A percentile compares a stretch with the other conserved stretches of the same genome.
These are phyloP conservation scores for Pseudochaenichthys georgianus DNA, from an alignment of 2,797 vertebrate genomes.

Conservation along the genomic window DNA sequence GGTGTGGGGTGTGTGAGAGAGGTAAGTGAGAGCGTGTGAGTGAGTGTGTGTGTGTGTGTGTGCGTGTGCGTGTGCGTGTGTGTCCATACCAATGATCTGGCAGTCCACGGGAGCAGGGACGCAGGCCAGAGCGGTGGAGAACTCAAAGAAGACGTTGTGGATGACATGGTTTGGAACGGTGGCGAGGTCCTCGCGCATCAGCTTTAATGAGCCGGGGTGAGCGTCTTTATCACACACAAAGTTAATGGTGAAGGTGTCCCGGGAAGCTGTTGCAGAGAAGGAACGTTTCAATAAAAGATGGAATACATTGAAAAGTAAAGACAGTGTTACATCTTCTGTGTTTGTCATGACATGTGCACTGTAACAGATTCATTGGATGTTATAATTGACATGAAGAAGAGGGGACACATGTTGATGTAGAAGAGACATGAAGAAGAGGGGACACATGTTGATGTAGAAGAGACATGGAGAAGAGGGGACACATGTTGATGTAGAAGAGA, in stretches of 20 bases:
- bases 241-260: slow-evolving; percentile 88
- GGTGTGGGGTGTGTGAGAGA: too few species aligned
- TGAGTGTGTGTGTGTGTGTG: not conserved
- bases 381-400: too few species aligned
- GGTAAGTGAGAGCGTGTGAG: too few species aligned
- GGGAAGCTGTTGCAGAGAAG: slow-evolving; percentile 76
- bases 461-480: too few species aligned
- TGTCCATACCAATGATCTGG: slow-evolving; percentile 86
- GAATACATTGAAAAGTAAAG: not conserved
- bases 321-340: not conserved
- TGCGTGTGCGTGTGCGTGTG: not conserved
- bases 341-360: too few species aligned
- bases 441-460: too few species aligned
- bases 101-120: slow-evolving; percentile 91
- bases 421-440: too few species aligned
- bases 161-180: slow-evolving; percentile 45
- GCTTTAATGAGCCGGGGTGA: slow-evolving; percentile 81
- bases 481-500: too few species aligned
- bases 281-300: not conserved
- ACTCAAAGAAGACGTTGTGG: slow-evolving; percentile 90
- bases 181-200: slow-evolving; percentile 87
- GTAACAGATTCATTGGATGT: too few species aligned
- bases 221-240: slow-evolving; percentile 89
- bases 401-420: too few species aligned
- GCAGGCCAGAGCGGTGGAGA: slow-evolving; percentile 92